Conservation (phyloP, 2,113 vertebrate genomes). For the Dasyurus viverrinus region DNA sequence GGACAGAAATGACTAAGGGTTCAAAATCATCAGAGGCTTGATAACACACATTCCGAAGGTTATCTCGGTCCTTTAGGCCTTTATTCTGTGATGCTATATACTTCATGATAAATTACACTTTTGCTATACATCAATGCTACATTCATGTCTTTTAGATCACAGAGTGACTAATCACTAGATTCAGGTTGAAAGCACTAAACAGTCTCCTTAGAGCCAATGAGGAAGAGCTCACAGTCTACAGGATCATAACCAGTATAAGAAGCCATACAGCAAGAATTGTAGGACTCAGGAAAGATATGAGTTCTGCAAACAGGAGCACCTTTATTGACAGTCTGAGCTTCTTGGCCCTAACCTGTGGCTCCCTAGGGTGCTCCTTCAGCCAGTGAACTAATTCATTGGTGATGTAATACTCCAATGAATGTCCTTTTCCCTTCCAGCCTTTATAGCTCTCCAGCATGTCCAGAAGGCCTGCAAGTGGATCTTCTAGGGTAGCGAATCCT, state of each 20-base stretch:
- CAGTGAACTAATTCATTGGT: slow-evolving; percentile 69
- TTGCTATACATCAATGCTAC: background rate
- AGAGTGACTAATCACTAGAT: background rate
- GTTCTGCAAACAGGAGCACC: background rate
- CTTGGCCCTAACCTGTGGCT: slow-evolving; percentile 75
- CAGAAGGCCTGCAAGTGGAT: slow-evolving; percentile 75
- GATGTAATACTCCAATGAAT: slow-evolving; percentile 71
- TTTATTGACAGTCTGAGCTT: background rate
- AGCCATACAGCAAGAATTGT: background rate
- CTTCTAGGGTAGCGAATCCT: slow-evolving; percentile 70
- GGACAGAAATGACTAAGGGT: background rate
- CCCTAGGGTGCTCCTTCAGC: slow-evolving; percentile 71
- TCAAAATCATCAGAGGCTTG: background rate
- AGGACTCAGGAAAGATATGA: background rate
- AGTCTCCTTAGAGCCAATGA: background rate
- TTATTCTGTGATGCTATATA: background rate
- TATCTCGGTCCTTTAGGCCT: background rate
- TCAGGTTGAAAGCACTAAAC: background rate
- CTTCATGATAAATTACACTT: background rate
- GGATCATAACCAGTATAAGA: background rate
- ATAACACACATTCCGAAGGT: background rate
- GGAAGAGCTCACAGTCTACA: background rate
- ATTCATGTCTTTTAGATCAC: background rate
- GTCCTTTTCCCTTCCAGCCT: slow-evolving; percentile 48
- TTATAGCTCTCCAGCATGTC: slow-evolving; percentile 72